Evolutionary conservation across 2,113 vertebrate genomes (phyloP).

Genomic region (Grallaria varia): DNA sequence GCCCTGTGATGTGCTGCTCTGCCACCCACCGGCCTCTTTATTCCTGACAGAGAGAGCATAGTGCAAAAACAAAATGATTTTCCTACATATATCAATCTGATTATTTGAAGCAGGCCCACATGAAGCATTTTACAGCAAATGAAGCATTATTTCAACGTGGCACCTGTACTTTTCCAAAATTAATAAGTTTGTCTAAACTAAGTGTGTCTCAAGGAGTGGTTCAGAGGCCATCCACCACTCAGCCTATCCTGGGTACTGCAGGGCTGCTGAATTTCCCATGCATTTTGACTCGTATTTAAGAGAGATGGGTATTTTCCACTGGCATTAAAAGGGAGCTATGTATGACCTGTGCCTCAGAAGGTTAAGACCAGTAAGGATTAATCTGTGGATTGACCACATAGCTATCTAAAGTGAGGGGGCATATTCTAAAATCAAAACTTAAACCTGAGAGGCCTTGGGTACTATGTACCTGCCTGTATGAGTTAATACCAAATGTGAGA

Average conservation of each 20-base stretch:
- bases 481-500: neutral
- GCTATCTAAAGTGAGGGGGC: neutral
- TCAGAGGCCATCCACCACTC: neutral
- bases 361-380: neutral
- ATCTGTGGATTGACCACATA: neutral
- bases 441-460: neutral
- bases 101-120: neutral
- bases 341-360: neutral
- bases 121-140: neutral
- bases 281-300: neutral
- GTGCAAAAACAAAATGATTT: neutral
- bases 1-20: neutral
- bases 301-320: neutral
- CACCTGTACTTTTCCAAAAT: neutral
- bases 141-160: neutral
- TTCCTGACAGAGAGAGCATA: neutral
- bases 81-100: neutral
- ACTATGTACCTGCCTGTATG: neutral
- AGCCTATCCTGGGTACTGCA: neutral
- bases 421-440: neutral
- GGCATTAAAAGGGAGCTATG: neutral
- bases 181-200: neutral
- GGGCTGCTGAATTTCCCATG: neutral
- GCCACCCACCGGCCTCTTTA: constrained; percentile 13
- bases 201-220: neutral